Percentiles rank a stretch among this genome's conserved stretches.
These are phyloP conservation scores for Centruroides vittatus DNA, from an alignment of 1,140 invertebrate genomes.

Conservation along the genomic window DNA sequence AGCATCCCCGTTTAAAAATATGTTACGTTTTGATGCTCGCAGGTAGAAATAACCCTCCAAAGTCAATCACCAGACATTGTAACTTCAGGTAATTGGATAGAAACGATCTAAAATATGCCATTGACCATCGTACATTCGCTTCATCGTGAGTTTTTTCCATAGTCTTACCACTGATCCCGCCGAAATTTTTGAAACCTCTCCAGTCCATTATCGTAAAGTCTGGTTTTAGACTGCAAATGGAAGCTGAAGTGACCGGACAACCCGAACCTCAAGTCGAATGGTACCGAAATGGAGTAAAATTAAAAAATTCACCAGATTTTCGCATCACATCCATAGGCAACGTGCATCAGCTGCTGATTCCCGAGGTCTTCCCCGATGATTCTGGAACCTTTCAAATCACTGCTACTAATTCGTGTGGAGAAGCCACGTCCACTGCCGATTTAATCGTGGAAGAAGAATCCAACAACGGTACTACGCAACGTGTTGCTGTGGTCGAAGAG, in stretches of 20 bases:
- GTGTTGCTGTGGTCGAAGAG: slow-evolving; percentile 10
- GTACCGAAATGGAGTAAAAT: slow-evolving; percentile 49
- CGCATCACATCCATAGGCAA: slow-evolving; percentile 45
- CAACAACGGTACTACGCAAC: no score
- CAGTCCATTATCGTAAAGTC: slow-evolving; percentile 57
- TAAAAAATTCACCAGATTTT: slow-evolving; percentile 26
- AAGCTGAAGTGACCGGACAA: slow-evolving; percentile 65
- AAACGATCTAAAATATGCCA: no score
- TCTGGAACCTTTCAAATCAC: slow-evolving; percentile 55
- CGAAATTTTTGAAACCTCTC: slow-evolving; percentile 60
- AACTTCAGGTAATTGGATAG: no score
- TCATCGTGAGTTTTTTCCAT: no score
- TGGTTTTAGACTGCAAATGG: slow-evolving; percentile 55
- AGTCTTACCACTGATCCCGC: slow-evolving; percentile 31
- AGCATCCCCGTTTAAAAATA: no score
- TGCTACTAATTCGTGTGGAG: slow-evolving; percentile 54
- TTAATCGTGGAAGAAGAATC: slow-evolving; percentile 51
- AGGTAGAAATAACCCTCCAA: neutral
- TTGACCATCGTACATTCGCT: no score
- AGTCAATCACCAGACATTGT: no score
- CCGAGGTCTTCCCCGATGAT: slow-evolving; percentile 48
- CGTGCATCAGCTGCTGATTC: slow-evolving; percentile 46
- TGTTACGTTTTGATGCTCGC: no score
- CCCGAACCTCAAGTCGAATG: slow-evolving; percentile 67
- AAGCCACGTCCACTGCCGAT: slow-evolving; percentile 54